Base-by-base conservation (phyloP, 1,140 invertebrate genomes). In the Hyles euphorbiae region DNA sequence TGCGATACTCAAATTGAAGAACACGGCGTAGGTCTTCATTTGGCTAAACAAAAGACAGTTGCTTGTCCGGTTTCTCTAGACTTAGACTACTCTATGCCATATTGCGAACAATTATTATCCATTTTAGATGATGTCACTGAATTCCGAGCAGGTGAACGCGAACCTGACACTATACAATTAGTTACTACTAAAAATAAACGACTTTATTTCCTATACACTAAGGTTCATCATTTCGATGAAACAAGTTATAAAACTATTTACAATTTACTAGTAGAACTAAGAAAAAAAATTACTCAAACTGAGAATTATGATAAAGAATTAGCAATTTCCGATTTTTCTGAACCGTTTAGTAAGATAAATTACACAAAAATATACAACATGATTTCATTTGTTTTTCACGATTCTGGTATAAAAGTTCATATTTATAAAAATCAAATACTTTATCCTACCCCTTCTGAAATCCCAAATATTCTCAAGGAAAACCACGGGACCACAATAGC, bases 181-280 rank as follows among this genome's bases (percentile, higher is more conserved):
- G n/a, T 63, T 45, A 48, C 34, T 7, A 3, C 53, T 61, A 63
- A 65, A 47, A 56, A 65, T 46, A 75, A 68, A 65, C 22, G 22
- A 22, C 22, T 22, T 36, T 70, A 70, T 58, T 75, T 75, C 7
- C 33, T 72, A 49, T 75, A 57, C 58, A 69, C 66, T 7, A 74
- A 72, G 54, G 57, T 74, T 5, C 62, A 71, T 61, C 72, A 74
- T 44, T 74, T 63, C n/a, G 72, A 74, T 8, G 61, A 64, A 48
- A 66, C 61, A 3, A 56, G 53, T 7, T 70, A 50, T 46, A 61
- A 22, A 56, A 45, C 11, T 6, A 52, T 73, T 54, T 73, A 70
- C 32, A 54, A 67, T 10, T 56, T 70, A 56, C 46, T 73, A 56
- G 55, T 67, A 10, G 67, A 65, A 61, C 46, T 69, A 22, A 60